Evolutionary conservation across 37 sponge, comb jelly and placozoan genomes (phyloP), one percentile per base, ranked within the genome.

Genomic region (Haliclona indistincta): DNA sequence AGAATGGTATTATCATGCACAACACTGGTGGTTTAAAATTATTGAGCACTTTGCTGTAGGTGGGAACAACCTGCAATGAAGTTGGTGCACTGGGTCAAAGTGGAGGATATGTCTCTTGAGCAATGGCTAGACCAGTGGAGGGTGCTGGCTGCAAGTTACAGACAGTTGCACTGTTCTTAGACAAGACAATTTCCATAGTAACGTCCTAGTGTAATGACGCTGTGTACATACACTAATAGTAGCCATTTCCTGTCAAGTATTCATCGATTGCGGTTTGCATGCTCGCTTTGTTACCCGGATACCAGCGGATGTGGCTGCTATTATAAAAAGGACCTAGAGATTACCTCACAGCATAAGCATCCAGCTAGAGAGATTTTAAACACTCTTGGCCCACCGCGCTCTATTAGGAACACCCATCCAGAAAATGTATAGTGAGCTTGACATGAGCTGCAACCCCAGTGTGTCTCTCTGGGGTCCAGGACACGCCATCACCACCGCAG

Each of bases 61-160:
- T 90, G 91, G 91, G 58, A 42, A 0, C 81, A 81, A 55, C 91
- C 91, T 26, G 74, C 78, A 1, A 81, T 77, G 63, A 49, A 8
- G 49, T 34, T 73, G 13, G 63, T 64, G 4, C 82, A 78, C 25
- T 90, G 91, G 91, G 67, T 81, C 19, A 81, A 54, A 0, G 60
- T 76, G 65, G 86, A 81, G 35, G 86, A 76, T 5, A 81, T 90
- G 86, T 41, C 56, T 37, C 20, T 81, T 0, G 33, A 64, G 17
- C 64, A 85, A 73, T 90, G 91, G 91, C 22, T 76, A 23, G 77
- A 81, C 23, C 91, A 90, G 47, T 90, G 91, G 91, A 77, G 63
- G 32, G 56, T 71, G 4, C 73, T 90, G 17, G 62, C 84, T 3
- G 44, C 80, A 43, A 89, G 83, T 39, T 64, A 78, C 4, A 67